These are phyloP conservation scores for Stomatorhinus ivindoensis DNA, from an alignment of 2,113 vertebrate genomes.

Conservation along the genomic window DNA sequence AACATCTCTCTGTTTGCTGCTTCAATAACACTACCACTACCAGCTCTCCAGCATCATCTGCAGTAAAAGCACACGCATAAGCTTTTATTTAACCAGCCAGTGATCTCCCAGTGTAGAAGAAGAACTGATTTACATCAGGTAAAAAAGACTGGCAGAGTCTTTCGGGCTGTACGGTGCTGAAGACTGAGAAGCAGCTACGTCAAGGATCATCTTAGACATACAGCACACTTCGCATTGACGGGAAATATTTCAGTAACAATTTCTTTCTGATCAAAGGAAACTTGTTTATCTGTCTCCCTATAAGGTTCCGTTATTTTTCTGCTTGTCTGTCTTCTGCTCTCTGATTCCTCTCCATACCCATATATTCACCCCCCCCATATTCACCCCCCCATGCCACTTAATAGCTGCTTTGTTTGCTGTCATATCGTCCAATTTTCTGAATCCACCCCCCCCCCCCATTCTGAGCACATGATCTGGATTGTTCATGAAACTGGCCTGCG, in stretches of 20 bases:
- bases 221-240: not conserved
- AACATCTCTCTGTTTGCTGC: not conserved
- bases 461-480: not conserved
- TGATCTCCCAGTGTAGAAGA: not conserved
- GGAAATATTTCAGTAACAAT: not conserved
- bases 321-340: not conserved
- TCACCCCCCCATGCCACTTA: not conserved
- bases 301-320: not conserved
- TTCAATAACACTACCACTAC: not conserved
- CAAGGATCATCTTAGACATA: not conserved
- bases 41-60: not conserved
- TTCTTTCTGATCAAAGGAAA: not conserved
- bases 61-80: not conserved
- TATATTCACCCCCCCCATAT: not conserved
- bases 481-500: not conserved
- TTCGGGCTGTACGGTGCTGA: not conserved
- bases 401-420: not conserved
- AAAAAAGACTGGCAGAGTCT: too few species aligned
- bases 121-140: not conserved
- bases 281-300: not conserved
- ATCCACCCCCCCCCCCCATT: not conserved
- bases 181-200: not conserved
- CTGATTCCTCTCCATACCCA: not conserved
- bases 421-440: not conserved
- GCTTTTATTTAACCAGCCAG: not conserved